These are phyloP conservation scores for Aproaerema taeniolella DNA, from an alignment of 2,888 invertebrate genomes.

Conservation along the genomic window DNA sequence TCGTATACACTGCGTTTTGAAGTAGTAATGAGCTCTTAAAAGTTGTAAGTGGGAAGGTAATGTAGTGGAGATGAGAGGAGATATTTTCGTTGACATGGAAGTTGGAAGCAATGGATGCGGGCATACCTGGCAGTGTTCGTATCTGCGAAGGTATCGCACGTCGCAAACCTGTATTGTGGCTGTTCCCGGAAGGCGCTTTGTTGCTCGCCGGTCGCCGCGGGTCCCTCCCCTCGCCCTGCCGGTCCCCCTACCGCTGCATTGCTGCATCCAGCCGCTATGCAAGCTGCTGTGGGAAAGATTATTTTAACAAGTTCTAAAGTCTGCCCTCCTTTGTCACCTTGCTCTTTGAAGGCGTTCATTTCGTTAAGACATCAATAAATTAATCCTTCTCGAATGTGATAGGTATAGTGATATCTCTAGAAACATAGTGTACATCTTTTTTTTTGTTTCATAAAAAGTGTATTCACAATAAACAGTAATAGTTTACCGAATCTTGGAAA, in stretches of 20 bases:
- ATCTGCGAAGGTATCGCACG: slow-evolving; percentile 76
- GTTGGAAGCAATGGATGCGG: slow-evolving; percentile 22
- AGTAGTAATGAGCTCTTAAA: background rate
- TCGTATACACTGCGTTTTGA: slow-evolving; percentile 1
- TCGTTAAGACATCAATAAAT: no score
- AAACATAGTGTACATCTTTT: no score
- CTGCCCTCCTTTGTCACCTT: slow-evolving; percentile 22
- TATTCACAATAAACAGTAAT: no score
- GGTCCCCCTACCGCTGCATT: slow-evolving; percentile 29
- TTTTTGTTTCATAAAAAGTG: no score
- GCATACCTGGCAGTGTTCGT: slow-evolving; percentile 58
- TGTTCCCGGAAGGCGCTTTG: slow-evolving; percentile 74
- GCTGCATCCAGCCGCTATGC: slow-evolving; percentile 19
- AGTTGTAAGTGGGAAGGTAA: background rate
- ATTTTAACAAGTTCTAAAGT: slow-evolving; percentile 29
- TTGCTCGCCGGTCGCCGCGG: slow-evolving; percentile 30
- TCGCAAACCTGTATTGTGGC: slow-evolving; percentile 76
- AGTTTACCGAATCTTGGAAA: no score
- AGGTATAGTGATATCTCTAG: no score
- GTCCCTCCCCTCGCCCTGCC: slow-evolving; percentile 34
- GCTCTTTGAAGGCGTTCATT: background rate
- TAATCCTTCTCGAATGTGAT: no score
- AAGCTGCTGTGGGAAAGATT: slow-evolving; percentile 36
- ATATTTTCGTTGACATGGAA: background rate
- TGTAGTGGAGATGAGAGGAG: background rate